Evolutionary conservation across 2,888 invertebrate genomes (phyloP), one percentile per base, ranked within the genome.

Genomic region (Lycaena phlaeas): DNA sequence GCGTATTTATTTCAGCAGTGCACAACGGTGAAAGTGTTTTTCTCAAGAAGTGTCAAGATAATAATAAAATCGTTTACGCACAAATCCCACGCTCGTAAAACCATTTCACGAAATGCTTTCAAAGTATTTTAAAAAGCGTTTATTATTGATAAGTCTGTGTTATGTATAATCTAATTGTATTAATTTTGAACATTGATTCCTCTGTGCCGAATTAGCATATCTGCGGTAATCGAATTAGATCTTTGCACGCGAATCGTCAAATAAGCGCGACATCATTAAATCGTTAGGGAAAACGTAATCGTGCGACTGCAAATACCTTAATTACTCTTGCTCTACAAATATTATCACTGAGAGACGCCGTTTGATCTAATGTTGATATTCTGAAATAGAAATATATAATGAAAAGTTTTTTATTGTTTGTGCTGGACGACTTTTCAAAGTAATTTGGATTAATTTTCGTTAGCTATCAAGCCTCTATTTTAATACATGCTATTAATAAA

Each of bases 81-180:
- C 79, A 84, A 82, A 74, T 78, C 84, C 84, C 84, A 84, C 82
- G 78, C 73, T 75, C 68, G 71, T 78, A 84, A 84, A 84, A 84
- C 84, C 84, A 84, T 84, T 84, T 84, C 84, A 84, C 84, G 69
- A 77, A 72, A 79, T 78, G 82, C 82, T 84, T 84, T 84, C 82
- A 76, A 71, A 59, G 57, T 62, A 49, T 48, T 45, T 36, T 43
- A 57, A 27, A 17, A 27, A 27, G 4, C 17, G 27, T 27, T 14
- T 30, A 25, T 30, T 26, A 5, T 22, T 34, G 11, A 34, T 39
- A 27, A 29, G 25, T 22, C 14, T 25, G 30, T 30, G 15, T 34
- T 34, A 34, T 34, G n/a, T n/a, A 18, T 22, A 34, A 34, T 34
- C 22, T 34, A 14, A 27, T 11, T 27, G 29, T n/a, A n/a, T n/a